phyloP scores from a whole-genome alignment of 1,140 invertebrate species.

The Drosophila albomicans region DNA sequence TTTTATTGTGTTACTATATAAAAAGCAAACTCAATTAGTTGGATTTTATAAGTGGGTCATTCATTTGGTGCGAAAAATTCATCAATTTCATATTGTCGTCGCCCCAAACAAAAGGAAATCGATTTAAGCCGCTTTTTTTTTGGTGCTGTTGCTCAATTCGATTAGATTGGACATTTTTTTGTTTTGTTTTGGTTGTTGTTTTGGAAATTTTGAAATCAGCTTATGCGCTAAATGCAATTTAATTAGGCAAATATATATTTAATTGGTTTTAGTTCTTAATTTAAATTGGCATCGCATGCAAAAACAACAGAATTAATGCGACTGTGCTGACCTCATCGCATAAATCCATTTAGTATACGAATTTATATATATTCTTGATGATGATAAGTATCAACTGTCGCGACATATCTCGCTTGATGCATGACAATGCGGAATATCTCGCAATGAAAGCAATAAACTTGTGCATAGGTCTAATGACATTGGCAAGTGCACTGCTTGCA shows the following conservation, averaged over 20 bases:
- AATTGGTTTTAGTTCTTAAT: conserved; percentile 4
- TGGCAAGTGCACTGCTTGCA: background rate
- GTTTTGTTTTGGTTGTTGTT: too few relatives aligned
- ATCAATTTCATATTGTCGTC: conserved; percentile 4
- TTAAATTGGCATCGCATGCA: background rate
- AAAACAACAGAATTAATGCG: background rate
- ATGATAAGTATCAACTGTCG: conserved; percentile 9
- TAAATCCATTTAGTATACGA: background rate
- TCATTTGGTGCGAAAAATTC: background rate
- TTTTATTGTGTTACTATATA: conserved; percentile 56
- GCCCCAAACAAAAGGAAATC: background rate
- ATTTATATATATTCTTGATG: conserved; percentile 1
- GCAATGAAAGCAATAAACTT: background rate
- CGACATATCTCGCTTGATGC: background rate
- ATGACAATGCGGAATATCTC: background rate
- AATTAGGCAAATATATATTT: conserved; percentile 6
- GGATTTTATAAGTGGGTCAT: background rate
- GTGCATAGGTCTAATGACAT: background rate
- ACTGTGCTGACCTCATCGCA: background rate
- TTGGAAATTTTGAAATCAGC: background rate
- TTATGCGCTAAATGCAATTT: conserved; percentile 8
- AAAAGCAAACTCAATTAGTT: conserved; percentile 58
- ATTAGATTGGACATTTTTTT: background rate
- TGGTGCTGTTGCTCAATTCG: background rate
- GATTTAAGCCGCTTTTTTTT: background rate